Evolutionary conservation across 2,888 invertebrate species (phyloP).

Genomic region (Apamea anceps): DNA sequence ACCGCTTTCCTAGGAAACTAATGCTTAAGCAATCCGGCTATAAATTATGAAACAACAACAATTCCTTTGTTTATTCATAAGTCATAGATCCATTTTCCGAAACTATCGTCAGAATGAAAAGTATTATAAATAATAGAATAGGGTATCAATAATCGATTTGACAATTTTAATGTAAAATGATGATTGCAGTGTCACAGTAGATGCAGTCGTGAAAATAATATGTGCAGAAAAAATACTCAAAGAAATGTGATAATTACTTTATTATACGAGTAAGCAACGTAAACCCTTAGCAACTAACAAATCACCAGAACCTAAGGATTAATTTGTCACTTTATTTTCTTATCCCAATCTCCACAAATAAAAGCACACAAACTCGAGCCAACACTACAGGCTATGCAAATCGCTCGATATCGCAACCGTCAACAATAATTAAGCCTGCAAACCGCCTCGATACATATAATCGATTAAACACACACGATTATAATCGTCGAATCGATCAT

Average conservation of each 20-base stretch:
- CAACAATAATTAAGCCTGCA: slow-evolving; percentile 77
- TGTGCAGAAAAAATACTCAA: background rate
- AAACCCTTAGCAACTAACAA: slow-evolving; percentile 4
- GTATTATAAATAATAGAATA: background rate
- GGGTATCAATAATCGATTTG: background rate
- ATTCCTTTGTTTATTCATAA: no score
- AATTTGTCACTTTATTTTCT: slow-evolving; percentile 48
- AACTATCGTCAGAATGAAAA: background rate
- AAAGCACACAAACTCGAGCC: slow-evolving; percentile 16
- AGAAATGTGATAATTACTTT: background rate
- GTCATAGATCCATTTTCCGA: fast-evolving
- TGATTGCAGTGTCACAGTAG: background rate
- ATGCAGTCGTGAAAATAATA: background rate
- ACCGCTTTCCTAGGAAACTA: background rate
- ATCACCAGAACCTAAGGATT: slow-evolving; percentile 11
- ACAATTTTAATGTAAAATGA: background rate
- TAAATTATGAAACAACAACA: background rate
- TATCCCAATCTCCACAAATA: slow-evolving; percentile 47
- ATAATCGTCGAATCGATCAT: slow-evolving; percentile 83
- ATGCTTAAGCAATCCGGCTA: background rate
- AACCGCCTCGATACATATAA: slow-evolving; percentile 72
- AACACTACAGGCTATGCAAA: slow-evolving; percentile 64
- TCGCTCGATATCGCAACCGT: slow-evolving; percentile 66
- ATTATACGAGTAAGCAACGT: background rate
- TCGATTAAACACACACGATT: slow-evolving; percentile 79